Conservation (phyloP, 2,888 invertebrate genomes). For the Bibio marci region DNA sequence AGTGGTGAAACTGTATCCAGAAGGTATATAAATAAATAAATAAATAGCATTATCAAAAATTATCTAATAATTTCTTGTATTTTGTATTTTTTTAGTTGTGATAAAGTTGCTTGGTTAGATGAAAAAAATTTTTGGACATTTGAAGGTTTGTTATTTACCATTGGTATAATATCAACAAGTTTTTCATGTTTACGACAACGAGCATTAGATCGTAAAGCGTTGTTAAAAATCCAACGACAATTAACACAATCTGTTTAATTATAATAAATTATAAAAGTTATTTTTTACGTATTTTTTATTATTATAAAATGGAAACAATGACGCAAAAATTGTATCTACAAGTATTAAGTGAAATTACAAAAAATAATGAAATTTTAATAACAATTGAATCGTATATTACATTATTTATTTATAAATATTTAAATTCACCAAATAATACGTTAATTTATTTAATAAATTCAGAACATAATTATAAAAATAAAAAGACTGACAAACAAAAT, state of each 20-base stretch:
- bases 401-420: conserved; percentile 40
- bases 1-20: conserved; percentile 65
- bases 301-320: conserved; percentile 1
- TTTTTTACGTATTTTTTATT: neutral
- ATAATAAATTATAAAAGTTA: conserved; percentile 6
- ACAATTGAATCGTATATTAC: conserved; percentile 47
- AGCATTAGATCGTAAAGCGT: conserved; percentile 9
- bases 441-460: neutral
- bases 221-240: conserved; percentile 11
- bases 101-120: conserved; percentile 67
- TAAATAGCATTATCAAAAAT: conserved; percentile 3
- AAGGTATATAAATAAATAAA: conserved; percentile 32
- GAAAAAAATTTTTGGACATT: conserved; percentile 48
- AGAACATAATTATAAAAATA: too few species aligned
- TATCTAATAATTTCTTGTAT: conserved; percentile 5
- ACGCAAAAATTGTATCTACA: conserved; percentile 25
- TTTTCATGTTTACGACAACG: conserved; percentile 21
- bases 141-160: conserved; percentile 14
- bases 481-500: neutral
- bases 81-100: conserved; percentile 46
- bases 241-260: conserved; percentile 11
- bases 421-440: neutral
- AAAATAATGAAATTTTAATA: conserved; percentile 23
- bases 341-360: conserved; percentile 14
- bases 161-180: conserved; percentile 9